These are phyloP conservation scores for Pheucticus melanocephalus DNA, from an alignment of 2,113 vertebrate genomes.

Conservation along the genomic window DNA sequence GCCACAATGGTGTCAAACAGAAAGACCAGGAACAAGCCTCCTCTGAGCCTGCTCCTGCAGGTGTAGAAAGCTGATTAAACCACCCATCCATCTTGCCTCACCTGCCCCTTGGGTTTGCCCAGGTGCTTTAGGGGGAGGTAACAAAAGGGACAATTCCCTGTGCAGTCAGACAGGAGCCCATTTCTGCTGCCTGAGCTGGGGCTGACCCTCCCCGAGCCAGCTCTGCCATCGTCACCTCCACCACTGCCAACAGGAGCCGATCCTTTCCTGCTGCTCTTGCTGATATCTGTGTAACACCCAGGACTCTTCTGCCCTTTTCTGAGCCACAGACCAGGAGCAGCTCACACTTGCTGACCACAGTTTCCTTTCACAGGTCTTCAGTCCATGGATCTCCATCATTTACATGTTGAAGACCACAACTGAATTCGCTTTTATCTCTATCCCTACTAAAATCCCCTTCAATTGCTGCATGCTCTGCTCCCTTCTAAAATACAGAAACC, in stretches of 20 bases:
- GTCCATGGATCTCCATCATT: background rate
- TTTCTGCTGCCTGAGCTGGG: background rate
- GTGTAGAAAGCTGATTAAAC: background rate
- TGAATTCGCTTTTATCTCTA: background rate
- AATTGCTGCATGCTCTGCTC: background rate
- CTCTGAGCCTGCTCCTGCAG: background rate
- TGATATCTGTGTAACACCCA: background rate
- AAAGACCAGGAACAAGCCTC: background rate
- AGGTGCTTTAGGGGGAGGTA: background rate
- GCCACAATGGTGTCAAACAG: background rate
- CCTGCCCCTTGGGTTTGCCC: background rate
- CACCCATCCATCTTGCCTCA: background rate
- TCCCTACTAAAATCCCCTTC: background rate
- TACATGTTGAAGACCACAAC: background rate
- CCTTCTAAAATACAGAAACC: background rate
- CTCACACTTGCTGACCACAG: background rate
- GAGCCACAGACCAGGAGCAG: background rate
- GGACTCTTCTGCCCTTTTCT: background rate
- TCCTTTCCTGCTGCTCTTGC: background rate
- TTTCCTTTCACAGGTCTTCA: background rate
- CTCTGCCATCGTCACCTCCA: fast-evolving
- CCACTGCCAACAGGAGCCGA: background rate
- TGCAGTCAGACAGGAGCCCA: too few relatives aligned
- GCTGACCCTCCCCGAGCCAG: background rate
- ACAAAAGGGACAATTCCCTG: background rate